A percentile compares a stretch with the other conserved stretches of the same genome.
phyloP scores from a whole-genome alignment of 1,140 invertebrate genomes.

The Zeugodacus cucurbitae region DNA sequence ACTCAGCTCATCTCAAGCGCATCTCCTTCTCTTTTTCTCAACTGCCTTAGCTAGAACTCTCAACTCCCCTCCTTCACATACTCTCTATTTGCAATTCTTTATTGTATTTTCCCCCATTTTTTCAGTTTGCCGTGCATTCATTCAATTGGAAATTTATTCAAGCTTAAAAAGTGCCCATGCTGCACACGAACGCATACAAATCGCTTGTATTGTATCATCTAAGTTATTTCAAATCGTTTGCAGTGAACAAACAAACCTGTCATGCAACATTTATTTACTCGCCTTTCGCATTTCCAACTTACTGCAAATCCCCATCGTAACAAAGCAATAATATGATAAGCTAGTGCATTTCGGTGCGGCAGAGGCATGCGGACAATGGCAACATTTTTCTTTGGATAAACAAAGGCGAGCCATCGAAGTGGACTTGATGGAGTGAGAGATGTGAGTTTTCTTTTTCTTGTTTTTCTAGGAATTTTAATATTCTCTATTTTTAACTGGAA shows the following conservation, averaged over 20 bases:
- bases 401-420: not conserved
- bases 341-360: not conserved
- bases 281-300: not conserved
- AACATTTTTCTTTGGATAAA: not conserved
- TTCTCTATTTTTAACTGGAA: not conserved
- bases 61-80: not conserved
- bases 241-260: constrained; percentile 21
- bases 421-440: no score
- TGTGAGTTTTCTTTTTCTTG: not conserved
- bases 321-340: constrained; percentile 5
- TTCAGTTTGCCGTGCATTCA: not conserved
- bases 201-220: not conserved
- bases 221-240: constrained; percentile 20
- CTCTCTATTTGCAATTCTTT: no score
- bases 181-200: constrained; percentile 1
- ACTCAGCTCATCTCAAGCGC: not conserved
- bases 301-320: not conserved
- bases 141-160: constrained; percentile 28
- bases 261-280: not conserved
- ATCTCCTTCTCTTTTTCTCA: not conserved
- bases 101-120: not conserved
- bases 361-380: not conserved
- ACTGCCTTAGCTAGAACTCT: not conserved
- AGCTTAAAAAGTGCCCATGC: constrained; percentile 11
- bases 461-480: not conserved